Evolutionary conservation across 2,113 vertebrate species (phyloP).

Genomic region (Megaceryle maxima): DNA sequence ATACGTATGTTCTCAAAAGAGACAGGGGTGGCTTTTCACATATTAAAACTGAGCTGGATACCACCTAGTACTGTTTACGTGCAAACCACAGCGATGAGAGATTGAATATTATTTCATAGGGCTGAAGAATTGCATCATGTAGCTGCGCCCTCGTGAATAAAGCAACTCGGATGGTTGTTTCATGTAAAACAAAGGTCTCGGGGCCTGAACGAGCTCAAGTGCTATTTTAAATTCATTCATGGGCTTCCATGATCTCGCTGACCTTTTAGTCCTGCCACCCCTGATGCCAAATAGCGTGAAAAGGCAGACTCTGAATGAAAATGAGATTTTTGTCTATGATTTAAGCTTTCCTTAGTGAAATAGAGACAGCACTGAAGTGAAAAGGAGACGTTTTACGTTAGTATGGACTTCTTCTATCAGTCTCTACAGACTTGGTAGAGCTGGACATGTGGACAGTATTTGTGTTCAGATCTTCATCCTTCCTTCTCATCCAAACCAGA

Average conservation of each 20-base stretch:
- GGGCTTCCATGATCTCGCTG: neutral
- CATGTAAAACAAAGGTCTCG: neutral
- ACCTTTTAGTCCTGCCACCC: neutral
- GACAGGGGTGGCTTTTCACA: neutral
- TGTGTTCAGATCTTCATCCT: neutral
- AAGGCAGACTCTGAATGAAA: neutral
- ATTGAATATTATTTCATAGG: neutral
- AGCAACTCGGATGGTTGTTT: neutral
- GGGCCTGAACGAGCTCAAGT: neutral
- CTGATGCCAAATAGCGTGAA: neutral
- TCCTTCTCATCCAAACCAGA: neutral
- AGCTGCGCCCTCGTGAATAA: neutral
- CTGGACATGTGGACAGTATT: too few species aligned
- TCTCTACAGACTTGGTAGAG: neutral
- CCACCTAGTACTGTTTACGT: neutral
- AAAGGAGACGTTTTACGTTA: neutral
- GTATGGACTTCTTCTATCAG: neutral
- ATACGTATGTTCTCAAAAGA: neutral
- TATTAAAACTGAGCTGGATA: neutral
- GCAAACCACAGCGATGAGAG: neutral
- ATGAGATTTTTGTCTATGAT: neutral
- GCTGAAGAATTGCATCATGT: neutral
- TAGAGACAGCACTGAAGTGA: neutral
- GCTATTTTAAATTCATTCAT: neutral
- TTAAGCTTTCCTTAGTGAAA: neutral